These are phyloP conservation scores for Andrena bicolor DNA, from an alignment of 2,888 invertebrate species.

Conservation along the genomic window DNA sequence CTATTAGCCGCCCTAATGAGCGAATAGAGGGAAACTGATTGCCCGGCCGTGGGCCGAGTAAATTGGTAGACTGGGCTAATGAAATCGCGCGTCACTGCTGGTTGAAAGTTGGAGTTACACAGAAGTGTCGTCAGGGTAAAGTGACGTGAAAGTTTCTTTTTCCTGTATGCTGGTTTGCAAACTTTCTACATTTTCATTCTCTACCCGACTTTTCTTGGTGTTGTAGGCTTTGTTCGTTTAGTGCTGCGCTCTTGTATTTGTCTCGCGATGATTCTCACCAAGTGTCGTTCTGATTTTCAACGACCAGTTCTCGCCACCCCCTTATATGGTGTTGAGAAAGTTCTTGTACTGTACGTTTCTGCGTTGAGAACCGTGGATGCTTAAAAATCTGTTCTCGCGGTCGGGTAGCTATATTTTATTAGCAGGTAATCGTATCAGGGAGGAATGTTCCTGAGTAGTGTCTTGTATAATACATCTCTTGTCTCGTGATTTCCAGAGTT, in stretches of 20 bases:
- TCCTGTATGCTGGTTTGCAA: not conserved
- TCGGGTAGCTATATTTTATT: not conserved
- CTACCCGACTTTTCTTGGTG: not conserved
- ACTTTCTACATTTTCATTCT: not conserved
- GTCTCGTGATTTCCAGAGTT: too few species aligned
- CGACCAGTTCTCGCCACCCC: not conserved
- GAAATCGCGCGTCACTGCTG: too few species aligned
- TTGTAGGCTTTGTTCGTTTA: not conserved
- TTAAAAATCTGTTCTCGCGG: not conserved
- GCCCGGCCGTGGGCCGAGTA: not conserved
- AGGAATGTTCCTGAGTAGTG: too few species aligned
- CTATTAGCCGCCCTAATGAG: conserved; percentile 29
- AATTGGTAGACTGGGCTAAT: not conserved
- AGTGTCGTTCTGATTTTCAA: not conserved
- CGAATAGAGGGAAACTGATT: conserved; percentile 1
- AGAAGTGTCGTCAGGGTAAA: not conserved
- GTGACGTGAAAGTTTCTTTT: not conserved
- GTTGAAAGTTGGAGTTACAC: too few species aligned
- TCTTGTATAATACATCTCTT: too few species aligned
- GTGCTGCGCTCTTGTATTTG: not conserved
- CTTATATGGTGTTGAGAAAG: not conserved
- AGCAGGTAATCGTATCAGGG: not conserved
- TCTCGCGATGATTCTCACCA: not conserved
- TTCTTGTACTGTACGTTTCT: not conserved
- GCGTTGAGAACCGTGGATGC: not conserved